Percentiles rank a stretch among this genome's conserved stretches.
Conservation (phyloP, 2,888 invertebrate species). For the Sturmia bella region DNA sequence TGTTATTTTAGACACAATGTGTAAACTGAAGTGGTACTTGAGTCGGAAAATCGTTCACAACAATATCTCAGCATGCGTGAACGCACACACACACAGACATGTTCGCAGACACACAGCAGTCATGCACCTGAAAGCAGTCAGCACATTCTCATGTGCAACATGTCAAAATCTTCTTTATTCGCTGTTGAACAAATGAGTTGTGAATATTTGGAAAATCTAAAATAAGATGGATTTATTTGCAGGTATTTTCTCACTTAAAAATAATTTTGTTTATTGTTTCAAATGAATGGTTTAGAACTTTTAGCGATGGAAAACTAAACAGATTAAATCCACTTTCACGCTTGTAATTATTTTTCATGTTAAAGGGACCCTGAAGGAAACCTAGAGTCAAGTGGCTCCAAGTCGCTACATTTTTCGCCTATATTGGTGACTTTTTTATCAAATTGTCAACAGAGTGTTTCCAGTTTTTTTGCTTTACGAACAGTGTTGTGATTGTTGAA, state of each 20-base stretch:
- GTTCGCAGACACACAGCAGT: no score
- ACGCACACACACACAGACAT: slow-evolving; percentile 26
- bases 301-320: neutral
- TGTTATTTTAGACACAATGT: slow-evolving; percentile 25
- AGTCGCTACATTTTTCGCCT: no score
- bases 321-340: slow-evolving; percentile 22
- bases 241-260: slow-evolving; percentile 33
- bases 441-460: no score
- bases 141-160: slow-evolving; percentile 11
- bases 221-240: slow-evolving; percentile 50
- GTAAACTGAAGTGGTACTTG: slow-evolving; percentile 67
- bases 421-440: no score
- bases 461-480: no score
- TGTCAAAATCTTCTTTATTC: slow-evolving; percentile 22
- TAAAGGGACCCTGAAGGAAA: slow-evolving; percentile 7
- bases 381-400: neutral
- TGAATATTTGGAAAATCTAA: slow-evolving; percentile 1
- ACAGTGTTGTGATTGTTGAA: no score
- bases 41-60: slow-evolving; percentile 48
- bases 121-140: neutral
- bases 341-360: slow-evolving; percentile 38
- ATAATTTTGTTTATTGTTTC: neutral
- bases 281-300: neutral
- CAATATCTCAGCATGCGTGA: slow-evolving; percentile 59
- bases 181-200: slow-evolving; percentile 19